Evolutionary conservation across 1,140 invertebrate species (phyloP), one percentile per base, ranked within the genome.

Genomic region (Ctenoplectra terminalis): DNA sequence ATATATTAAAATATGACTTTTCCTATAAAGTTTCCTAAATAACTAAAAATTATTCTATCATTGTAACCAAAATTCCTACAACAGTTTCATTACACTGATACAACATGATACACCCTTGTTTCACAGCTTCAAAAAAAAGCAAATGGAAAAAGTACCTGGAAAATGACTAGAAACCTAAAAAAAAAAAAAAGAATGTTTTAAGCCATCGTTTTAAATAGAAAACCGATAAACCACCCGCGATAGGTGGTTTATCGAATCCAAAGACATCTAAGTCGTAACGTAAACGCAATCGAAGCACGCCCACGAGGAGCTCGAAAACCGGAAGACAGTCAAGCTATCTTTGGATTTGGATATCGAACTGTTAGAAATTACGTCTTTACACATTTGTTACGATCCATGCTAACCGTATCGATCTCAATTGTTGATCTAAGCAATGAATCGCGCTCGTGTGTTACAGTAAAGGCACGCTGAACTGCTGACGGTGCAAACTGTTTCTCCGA

Each of bases 241-340:
- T 46, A 46, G 37, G 9, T 31, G 43, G 26, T 48, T 67, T 31
- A 34, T 75, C 20, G 40, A 50, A 56, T 56, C 29, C 29, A 3
- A 4, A 29, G 71, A 69, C 5, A 52, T 34, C 31, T 1, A 1
- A 43, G 23, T 43, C 37, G 7, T 23, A 71, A 56, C 20, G 17
- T 11, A 50, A 69, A 50, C 26, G 60, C 20, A 23, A 77, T 40
- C 52, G 58, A 34, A 15, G 34, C 4, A 69, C 20, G 60, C 37
- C 61, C 46, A 58, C 71, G 40, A 29, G 63, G 20, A 2, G 6
- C 66, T 50, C 2, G 20, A 50, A n/a, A 82, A 74, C 37, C 63
- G 69, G 48, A 77, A 78, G 54, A 64, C 52, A 52, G 1, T 13
- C 13, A 26, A 15, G 50, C 82, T 82, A 85, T 78, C 74, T 82